Evolutionary conservation across 2,113 vertebrate genomes (phyloP).

Genomic region (Tonatia bakeri): DNA sequence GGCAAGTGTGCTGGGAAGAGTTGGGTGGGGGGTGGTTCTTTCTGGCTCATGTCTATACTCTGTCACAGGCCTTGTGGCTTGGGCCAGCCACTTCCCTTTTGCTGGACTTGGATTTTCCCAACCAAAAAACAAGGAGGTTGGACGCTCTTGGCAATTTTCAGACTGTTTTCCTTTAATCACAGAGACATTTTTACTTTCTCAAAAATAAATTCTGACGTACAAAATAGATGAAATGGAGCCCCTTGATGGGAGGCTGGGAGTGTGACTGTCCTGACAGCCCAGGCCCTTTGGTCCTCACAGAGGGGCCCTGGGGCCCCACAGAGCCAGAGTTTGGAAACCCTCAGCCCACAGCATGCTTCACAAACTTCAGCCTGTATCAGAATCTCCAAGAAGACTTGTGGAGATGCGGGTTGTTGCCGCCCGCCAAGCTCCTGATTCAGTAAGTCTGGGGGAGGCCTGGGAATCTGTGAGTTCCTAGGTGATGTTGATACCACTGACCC

Average conservation of each 20-base stretch:
- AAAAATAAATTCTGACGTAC: neutral
- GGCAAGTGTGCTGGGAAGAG: neutral
- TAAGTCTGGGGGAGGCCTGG: neutral
- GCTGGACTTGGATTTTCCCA: neutral
- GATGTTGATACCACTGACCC: rapidly evolving
- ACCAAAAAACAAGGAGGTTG: neutral
- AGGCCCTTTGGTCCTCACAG: neutral
- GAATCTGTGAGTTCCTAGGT: neutral
- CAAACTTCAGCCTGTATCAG: neutral
- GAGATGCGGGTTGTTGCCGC: no score
- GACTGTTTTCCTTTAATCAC: neutral
- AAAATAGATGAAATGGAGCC: neutral
- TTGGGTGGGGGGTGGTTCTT: rapidly evolving
- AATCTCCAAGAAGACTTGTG: neutral
- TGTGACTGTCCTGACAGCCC: neutral
- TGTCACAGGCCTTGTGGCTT: neutral
- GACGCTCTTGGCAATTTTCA: neutral
- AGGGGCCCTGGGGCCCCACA: no score
- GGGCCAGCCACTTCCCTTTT: neutral
- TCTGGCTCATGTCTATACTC: neutral
- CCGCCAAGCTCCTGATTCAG: neutral
- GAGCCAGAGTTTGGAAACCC: neutral
- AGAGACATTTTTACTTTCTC: neutral
- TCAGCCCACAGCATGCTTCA: neutral
- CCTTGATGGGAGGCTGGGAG: neutral